Evolutionary conservation across 2,797 vertebrate species (phyloP), one percentile per base, ranked within the genome.

Genomic region (Syngnathus acus): DNA sequence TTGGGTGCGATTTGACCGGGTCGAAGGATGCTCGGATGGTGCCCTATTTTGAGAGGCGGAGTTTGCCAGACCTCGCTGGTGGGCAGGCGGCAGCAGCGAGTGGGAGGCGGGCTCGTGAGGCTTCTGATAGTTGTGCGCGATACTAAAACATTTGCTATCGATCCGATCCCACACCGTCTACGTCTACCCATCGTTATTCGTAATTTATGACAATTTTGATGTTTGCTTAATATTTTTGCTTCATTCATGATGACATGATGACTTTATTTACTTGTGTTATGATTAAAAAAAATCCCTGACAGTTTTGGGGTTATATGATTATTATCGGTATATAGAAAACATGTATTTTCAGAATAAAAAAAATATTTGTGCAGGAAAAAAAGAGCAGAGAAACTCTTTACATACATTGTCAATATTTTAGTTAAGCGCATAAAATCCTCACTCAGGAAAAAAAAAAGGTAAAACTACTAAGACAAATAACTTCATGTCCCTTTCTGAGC

Each of bases 1-100:
- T n/a, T 19, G 1, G 1, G 17, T 53, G 43, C 1, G 45, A 81
- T 79, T 76, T 21, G 80, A 71, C 59, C 65, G n/a, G 58, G 69
- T 62, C 40, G 55, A 64, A 77, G 23, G 71, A 68, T 54, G 53
- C 53, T 32, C 23, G 23, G 53, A 55, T 23, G 1, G 81, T 82
- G 85, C 84, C 84, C 87, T 84, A 89, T 54, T 86, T 89, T 80
- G 77, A 88, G 86, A 89, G 90, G 89, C 89, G 90, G 90, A 86
- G 88, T 84, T 82, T 66, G 53, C 69, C 82, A 81, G 86, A 88
- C 87, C 90, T 85, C 85, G 66, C 81, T 81, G 78, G 84, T 14
- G 38, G 59, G 59, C 19, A 42, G 26, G 37, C 80, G 74, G 82
- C 79, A 86, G 86, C 86, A 86, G 86, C 86, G 85, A 89, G 87